phyloP scores from a whole-genome alignment of 2,797 vertebrate genomes.

The Hoplostethus mediterraneus region DNA sequence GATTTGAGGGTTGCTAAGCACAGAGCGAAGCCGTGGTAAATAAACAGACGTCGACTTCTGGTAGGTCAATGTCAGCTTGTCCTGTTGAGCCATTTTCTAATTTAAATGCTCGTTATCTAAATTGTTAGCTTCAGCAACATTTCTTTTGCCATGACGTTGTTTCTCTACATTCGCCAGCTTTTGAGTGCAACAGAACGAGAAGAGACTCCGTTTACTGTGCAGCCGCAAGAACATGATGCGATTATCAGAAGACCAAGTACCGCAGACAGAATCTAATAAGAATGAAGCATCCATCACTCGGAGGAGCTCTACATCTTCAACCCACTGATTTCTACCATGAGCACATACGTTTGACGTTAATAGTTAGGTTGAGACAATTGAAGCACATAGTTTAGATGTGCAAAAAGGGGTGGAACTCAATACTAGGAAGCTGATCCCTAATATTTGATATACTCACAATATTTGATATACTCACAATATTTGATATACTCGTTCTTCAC shows the following conservation, averaged over 20 bases:
- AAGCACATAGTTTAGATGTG: neutral
- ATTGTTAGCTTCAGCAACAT: constrained; percentile 28
- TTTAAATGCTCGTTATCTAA: neutral
- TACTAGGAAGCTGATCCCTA: neutral
- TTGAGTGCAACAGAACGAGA: neutral
- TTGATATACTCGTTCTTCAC: neutral
- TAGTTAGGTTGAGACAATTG: neutral
- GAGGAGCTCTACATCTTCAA: too few species aligned
- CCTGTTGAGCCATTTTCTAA: neutral
- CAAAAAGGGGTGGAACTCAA: neutral
- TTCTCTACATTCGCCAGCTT: neutral
- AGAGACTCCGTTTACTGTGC: neutral
- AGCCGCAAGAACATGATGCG: neutral
- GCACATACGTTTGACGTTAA: too few species aligned
- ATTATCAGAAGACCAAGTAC: neutral
- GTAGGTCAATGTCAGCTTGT: neutral
- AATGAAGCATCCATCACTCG: neutral
- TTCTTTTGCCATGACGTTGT: neutral
- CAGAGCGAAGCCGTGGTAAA: neutral
- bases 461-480: neutral
- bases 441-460: neutral
- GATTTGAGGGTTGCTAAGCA: constrained; percentile 29
- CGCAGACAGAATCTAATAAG: neutral
- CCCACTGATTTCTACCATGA: too few species aligned
- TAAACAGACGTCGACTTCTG: constrained; percentile 40